Evolutionary conservation across 1,140 invertebrate genomes (phyloP).

Genomic region (Aphis craccivora): DNA sequence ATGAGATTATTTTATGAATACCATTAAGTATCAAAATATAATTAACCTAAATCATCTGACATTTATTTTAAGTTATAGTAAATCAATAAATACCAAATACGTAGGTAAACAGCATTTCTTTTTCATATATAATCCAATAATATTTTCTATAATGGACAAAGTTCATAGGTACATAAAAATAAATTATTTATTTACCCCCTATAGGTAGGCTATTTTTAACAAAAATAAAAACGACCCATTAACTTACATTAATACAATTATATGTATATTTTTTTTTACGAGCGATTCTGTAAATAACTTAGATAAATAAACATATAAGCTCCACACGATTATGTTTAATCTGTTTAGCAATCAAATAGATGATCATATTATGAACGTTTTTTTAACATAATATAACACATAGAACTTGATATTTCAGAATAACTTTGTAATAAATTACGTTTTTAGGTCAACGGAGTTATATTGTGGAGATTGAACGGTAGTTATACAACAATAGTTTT

Average conservation of each 20-base stretch:
- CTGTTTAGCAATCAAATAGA: background rate
- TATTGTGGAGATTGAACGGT: slow-evolving; percentile 16
- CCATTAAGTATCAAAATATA: slow-evolving; percentile 12
- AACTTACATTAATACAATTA: background rate
- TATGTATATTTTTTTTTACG: background rate
- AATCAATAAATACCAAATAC: background rate
- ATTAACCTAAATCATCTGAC: background rate
- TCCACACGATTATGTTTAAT: background rate
- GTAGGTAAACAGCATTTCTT: background rate
- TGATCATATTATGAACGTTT: background rate
- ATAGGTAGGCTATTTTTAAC: background rate
- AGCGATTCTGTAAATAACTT: background rate
- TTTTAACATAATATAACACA: background rate
- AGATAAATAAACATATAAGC: background rate
- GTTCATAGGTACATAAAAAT: background rate
- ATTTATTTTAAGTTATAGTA: background rate
- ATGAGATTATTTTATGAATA: background rate
- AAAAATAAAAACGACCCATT: background rate
- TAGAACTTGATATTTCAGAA: background rate
- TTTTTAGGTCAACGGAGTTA: slow-evolving; percentile 43
- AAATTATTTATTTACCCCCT: background rate
- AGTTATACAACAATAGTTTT: slow-evolving; percentile 24
- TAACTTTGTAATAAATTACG: slow-evolving; percentile 38
- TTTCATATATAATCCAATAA: background rate
- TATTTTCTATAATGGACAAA: too few species aligned